Evolutionary conservation across 2,888 invertebrate species (phyloP).

Genomic region (Epiperipatus broadwayi): DNA sequence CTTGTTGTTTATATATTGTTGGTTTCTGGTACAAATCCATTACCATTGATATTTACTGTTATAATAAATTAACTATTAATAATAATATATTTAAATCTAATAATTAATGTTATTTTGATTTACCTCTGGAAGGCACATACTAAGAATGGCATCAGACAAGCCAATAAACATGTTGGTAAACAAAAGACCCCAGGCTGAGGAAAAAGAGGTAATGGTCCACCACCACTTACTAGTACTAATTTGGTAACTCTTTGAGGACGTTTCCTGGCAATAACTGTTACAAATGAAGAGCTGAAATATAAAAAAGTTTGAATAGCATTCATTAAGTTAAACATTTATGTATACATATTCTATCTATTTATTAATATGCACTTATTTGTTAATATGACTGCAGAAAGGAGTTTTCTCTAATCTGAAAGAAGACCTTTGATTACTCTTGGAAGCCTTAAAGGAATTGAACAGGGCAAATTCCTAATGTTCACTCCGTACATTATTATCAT

Average conservation of each 20-base stretch:
- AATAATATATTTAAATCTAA: conserved; percentile 8
- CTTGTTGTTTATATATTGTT: no score
- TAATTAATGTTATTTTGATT: conserved; percentile 14
- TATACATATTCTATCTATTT: no score
- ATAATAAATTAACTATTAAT: not conserved
- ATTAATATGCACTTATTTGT: no score
- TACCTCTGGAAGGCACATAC: conserved; percentile 38
- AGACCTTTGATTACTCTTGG: no score
- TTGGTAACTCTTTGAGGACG: conserved; percentile 39
- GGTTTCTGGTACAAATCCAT: no score
- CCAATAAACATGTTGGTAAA: conserved; percentile 32
- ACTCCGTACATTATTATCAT: no score
- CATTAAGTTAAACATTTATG: not conserved
- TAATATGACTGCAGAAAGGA: no score
- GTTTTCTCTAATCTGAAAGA: no score
- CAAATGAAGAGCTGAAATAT: conserved; percentile 39
- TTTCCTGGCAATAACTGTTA: conserved; percentile 39
- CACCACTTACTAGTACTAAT: conserved; percentile 44
- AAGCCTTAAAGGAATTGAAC: no score
- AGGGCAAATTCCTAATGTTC: no score
- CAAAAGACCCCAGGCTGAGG: conserved; percentile 34
- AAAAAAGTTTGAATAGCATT: no score
- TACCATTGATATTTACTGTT: not conserved
- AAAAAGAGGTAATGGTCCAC: conserved; percentile 44
- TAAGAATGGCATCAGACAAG: conserved; percentile 38